Evolutionary conservation across 1,140 invertebrate genomes (phyloP).

Genomic region (Meloidogyne exigua): DNA sequence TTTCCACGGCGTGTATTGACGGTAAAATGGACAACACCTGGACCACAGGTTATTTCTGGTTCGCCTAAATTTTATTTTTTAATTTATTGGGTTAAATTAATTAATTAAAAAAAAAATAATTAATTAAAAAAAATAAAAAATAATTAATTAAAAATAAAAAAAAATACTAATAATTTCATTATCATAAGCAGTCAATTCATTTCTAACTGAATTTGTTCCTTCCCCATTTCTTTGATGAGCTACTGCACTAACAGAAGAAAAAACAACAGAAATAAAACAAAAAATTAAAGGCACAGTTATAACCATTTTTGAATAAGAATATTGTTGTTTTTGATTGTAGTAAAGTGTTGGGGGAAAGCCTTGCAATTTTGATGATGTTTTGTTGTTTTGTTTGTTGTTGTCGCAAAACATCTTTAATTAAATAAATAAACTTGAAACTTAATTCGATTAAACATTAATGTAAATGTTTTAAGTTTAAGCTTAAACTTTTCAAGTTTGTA

Average conservation of each 20-base stretch:
- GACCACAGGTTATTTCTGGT: constrained; percentile 54
- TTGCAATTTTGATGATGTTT: neutral
- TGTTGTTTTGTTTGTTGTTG: neutral
- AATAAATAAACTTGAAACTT: no score
- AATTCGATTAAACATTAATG: neutral
- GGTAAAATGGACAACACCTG: constrained; percentile 48
- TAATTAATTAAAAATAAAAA: neutral
- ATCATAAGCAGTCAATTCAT: constrained; percentile 28
- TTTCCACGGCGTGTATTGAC: constrained; percentile 51
- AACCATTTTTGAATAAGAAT: constrained; percentile 8
- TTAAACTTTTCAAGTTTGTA: no score
- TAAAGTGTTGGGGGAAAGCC: neutral
- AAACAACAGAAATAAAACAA: neutral
- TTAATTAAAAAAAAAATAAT: neutral
- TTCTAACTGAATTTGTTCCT: neutral
- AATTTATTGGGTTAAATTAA: neutral
- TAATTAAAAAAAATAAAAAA: no score
- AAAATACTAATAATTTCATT: constrained; percentile 26
- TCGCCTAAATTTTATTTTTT: constrained; percentile 42
- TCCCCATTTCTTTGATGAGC: neutral
- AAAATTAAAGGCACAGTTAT: neutral
- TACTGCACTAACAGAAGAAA: neutral
- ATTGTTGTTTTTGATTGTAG: constrained; percentile 1
- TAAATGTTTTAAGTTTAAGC: neutral
- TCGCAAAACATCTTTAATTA: neutral